phyloP scores from a whole-genome alignment of 2,888 invertebrate genomes.

The Drosophila paramelanica region DNA sequence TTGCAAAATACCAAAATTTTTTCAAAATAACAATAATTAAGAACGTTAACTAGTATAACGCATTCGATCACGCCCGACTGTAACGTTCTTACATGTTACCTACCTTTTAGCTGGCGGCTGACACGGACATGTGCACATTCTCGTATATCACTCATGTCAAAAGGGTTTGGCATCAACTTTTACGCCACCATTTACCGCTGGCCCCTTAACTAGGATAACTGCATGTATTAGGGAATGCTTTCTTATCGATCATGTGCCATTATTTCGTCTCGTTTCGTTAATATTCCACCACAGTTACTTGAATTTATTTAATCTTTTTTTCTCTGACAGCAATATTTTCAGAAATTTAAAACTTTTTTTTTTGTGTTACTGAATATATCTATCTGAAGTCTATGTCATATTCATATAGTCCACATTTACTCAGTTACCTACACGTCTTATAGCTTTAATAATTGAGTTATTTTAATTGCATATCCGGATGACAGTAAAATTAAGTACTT shows the following conservation, averaged over 20 bases:
- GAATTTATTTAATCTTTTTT: background rate
- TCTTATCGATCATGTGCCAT: conserved; percentile 56
- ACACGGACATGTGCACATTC: conserved; percentile 57
- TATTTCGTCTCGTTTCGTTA: conserved; percentile 30
- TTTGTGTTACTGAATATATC: conserved; percentile 5
- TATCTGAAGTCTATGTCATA: conserved; percentile 13
- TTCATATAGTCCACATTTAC: background rate
- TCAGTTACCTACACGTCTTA: background rate
- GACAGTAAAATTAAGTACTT: too few species aligned
- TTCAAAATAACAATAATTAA: too few species aligned
- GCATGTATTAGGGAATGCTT: conserved; percentile 32
- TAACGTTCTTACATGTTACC: conserved; percentile 32
- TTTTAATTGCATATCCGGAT: too few species aligned
- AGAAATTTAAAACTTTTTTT: conserved; percentile 20
- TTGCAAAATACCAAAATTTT: too few species aligned
- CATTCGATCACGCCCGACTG: too few species aligned
- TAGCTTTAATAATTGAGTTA: background rate
- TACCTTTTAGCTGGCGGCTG: conserved; percentile 33
- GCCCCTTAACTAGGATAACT: background rate
- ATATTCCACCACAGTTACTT: conserved; percentile 1
- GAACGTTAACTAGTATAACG: too few species aligned
- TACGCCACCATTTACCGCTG: too few species aligned
- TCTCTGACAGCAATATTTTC: conserved; percentile 2
- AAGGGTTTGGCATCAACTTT: conserved; percentile 1
- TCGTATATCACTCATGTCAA: conserved; percentile 50